Percentiles rank a stretch among this genome's conserved stretches.
These are phyloP conservation scores for Scaptomyza flava DNA, from an alignment of 2,888 invertebrate genomes.

Conservation along the genomic window DNA sequence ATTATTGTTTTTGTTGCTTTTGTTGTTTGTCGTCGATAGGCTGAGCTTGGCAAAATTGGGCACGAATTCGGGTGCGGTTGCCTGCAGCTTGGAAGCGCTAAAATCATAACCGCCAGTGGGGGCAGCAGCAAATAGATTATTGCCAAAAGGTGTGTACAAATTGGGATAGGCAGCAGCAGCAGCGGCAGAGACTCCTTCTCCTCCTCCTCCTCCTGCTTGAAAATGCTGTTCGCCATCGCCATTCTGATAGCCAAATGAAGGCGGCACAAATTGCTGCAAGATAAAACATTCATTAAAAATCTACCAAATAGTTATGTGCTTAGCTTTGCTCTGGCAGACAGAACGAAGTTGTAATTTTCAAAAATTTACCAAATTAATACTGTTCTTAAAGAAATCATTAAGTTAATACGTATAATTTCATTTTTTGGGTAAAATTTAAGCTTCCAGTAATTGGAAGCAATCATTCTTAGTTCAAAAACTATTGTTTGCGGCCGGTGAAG, in stretches of 20 bases:
- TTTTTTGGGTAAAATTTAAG: too few relatives aligned
- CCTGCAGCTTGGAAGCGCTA: slow-evolving; percentile 79
- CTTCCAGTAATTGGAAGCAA: too few relatives aligned
- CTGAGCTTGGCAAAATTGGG: slow-evolving; percentile 81
- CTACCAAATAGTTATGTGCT: too few relatives aligned
- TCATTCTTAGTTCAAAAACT: too few relatives aligned
- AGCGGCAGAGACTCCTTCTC: neutral
- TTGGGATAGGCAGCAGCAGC: slow-evolving; percentile 23
- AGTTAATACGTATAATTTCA: too few relatives aligned
- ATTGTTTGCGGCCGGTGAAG: too few relatives aligned
- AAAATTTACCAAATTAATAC: too few relatives aligned
- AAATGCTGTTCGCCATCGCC: slow-evolving; percentile 33
- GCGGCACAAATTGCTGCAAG: slow-evolving; percentile 36
- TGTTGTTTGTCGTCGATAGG: slow-evolving; percentile 29
- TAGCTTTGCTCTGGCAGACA: too few relatives aligned
- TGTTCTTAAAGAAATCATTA: too few relatives aligned
- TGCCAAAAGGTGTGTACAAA: slow-evolving; percentile 64
- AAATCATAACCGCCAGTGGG: slow-evolving; percentile 63
- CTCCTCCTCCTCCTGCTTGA: neutral
- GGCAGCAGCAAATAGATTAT: slow-evolving; percentile 71
- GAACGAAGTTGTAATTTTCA: too few relatives aligned
- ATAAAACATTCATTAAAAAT: neutral
- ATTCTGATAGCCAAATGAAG: slow-evolving; percentile 41
- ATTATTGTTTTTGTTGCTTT: slow-evolving; percentile 41
- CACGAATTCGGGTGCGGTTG: slow-evolving; percentile 83